These are phyloP conservation scores for Fulmarus glacialis DNA, from an alignment of 2,113 vertebrate species.

Conservation along the genomic window DNA sequence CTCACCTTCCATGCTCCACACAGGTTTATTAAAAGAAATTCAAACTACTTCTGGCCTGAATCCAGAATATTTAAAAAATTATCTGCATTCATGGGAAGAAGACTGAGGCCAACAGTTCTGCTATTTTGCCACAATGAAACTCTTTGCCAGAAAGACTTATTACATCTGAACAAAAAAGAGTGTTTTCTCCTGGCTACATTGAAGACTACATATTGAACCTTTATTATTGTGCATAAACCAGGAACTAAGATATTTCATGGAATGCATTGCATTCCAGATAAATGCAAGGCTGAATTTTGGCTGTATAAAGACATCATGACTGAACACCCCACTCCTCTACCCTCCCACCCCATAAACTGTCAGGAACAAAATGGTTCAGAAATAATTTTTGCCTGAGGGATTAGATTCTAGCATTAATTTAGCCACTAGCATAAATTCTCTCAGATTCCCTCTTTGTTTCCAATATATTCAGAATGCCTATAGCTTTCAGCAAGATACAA, in stretches of 20 bases:
- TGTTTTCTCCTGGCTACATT: neutral
- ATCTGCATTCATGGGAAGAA: neutral
- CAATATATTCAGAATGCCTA: neutral
- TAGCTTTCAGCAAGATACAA: neutral
- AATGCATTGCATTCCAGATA: neutral
- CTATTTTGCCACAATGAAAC: neutral
- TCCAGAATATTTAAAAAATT: neutral
- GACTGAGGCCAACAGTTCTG: neutral
- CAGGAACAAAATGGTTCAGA: neutral
- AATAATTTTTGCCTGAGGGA: neutral
- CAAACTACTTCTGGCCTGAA: neutral
- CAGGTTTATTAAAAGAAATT: neutral
- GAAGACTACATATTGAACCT: neutral
- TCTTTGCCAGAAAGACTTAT: neutral
- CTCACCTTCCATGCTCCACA: neutral
- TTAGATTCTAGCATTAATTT: neutral
- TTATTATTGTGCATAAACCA: neutral
- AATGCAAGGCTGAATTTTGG: neutral
- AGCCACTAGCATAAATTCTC: neutral
- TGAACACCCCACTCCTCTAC: rapidly evolving
- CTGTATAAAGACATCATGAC: neutral
- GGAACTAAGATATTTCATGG: neutral
- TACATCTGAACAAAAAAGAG: neutral
- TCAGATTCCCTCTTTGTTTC: neutral
- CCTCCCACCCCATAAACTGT: rapidly evolving